Evolutionary conservation across 2,888 invertebrate species (phyloP).

Genomic region (Sarcophaga carnaria): DNA sequence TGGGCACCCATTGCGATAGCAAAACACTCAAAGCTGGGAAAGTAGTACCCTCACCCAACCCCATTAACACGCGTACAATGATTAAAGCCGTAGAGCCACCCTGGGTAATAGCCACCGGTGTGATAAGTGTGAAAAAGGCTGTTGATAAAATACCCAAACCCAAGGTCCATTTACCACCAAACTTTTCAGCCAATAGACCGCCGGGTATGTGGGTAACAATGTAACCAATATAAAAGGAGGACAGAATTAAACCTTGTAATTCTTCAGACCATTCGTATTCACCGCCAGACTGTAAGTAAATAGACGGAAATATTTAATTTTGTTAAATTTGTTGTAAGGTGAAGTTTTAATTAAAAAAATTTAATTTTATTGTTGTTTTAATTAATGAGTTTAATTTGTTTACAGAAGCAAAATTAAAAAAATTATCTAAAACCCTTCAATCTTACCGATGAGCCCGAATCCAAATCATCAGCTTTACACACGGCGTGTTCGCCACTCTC

Average conservation of each 20-base stretch:
- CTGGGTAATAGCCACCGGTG: conserved; percentile 87
- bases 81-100: conserved; percentile 88
- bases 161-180: conserved; percentile 93
- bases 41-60: conserved; percentile 92
- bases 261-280: conserved; percentile 86
- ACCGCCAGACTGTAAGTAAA: conserved; percentile 71
- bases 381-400: too few species aligned
- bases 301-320: too few species aligned
- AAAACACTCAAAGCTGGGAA: conserved; percentile 92
- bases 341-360: too few species aligned
- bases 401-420: too few species aligned
- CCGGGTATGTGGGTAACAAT: conserved; percentile 92
- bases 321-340: not conserved
- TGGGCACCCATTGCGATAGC: conserved; percentile 91
- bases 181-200: conserved; percentile 89
- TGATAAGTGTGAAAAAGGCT: conserved; percentile 90
- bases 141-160: conserved; percentile 92
- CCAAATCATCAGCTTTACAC: conserved; percentile 75
- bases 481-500: conserved; percentile 63
- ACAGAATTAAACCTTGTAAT: conserved; percentile 89
- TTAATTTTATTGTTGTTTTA: too few species aligned
- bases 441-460: conserved; percentile 68
- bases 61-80: conserved; percentile 88
- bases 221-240: conserved; percentile 94
- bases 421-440: not conserved